Base-by-base conservation (phyloP, 2,888 invertebrate genomes). In the Brenthis daphne region DNA sequence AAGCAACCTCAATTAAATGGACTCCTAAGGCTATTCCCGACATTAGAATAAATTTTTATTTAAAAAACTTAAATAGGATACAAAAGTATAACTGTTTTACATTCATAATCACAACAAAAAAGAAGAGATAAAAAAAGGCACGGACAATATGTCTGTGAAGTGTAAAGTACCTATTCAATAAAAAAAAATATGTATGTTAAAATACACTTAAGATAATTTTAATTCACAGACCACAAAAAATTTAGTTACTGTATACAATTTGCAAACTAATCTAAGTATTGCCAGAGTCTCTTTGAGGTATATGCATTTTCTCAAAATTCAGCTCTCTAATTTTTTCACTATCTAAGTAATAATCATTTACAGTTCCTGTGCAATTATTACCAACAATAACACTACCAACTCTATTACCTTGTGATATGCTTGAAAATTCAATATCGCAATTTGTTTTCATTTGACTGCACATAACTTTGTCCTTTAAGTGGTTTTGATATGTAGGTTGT, bases 271-370 rank as follows among this genome's bases (percentile, higher is more conserved):
- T 24, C 20, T 37, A 54, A 20, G 20, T 29, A 50, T 83, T 82
- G 51, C 80, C 79, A 16, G 78, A 83, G 76, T 90, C 90, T 74
- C 85, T 85, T 74, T 90, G 90, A 61, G 90, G 89, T 76, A 90
- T 84, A 79, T 85, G 85, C 29, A 87, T 82, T 79, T 83, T 88
- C 69, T 90, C 87, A 65, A 90, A 88, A 43, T 43, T 43, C 76
- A 89, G 77, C 80, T 88, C 85, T 4, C 83, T 85, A 76, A 88
- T 81, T 78, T 85, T 84, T 73, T 87, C 86, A 33, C 84, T 83
- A 74, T 88, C 85, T 12, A 88, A 81, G 79, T 87, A 89, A 76
- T 82, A 89, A 56, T 85, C 85, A 37, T 80, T 76, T 63, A 76
- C 83, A 43, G 37, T 11, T 43, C 86, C 85, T 6, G 86, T 85